Conservation (phyloP, 2,113 vertebrate species). For the Lamprotornis superbus region DNA sequence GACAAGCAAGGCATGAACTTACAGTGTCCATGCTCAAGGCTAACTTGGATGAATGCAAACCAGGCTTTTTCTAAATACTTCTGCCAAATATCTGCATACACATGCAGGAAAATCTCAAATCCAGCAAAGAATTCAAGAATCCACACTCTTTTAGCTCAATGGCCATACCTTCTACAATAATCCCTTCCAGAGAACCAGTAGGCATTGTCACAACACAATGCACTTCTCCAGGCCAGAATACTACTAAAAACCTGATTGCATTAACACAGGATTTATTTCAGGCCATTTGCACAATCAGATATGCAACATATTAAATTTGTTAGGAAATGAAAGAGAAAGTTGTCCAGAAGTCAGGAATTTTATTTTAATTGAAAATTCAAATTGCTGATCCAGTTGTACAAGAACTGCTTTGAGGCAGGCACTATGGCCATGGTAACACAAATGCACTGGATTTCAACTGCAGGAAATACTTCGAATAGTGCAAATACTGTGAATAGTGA, state of each 20-base stretch:
- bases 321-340: neutral
- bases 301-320: neutral
- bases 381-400: neutral
- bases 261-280: neutral
- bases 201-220: neutral
- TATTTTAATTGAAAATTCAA: neutral
- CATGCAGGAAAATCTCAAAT: neutral
- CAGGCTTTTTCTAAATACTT: neutral
- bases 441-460: neutral
- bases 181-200: neutral
- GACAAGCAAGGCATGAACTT: neutral
- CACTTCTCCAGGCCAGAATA: neutral
- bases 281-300: neutral
- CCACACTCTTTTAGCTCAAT: neutral
- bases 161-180: neutral
- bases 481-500: neutral
- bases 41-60: neutral
- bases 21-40: neutral
- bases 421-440: neutral
- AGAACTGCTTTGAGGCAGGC: neutral
- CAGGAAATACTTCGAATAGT: conserved; percentile 4
- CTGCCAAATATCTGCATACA: neutral
- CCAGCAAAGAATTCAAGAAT: neutral
- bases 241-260: neutral
- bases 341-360: neutral